Base-by-base conservation (phyloP, 2,113 vertebrate genomes). In the Thomomys bottae region DNA sequence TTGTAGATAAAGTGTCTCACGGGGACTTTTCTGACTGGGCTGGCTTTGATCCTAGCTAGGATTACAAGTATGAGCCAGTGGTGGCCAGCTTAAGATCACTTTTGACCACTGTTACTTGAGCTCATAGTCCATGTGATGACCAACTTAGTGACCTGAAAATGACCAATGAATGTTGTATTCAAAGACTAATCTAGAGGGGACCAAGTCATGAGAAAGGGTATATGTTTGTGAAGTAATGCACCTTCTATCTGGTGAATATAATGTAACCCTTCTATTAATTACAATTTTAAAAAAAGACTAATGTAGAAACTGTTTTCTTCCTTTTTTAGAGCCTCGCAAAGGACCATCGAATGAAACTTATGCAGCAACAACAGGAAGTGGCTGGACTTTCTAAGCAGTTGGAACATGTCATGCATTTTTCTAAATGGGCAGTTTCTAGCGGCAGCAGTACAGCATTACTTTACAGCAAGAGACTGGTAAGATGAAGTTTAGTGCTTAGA, bases 321-420 rank as follows among this genome's bases (percentile, higher is more conserved):
- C n/a, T n/a, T 66, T 96, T 94, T 42, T 93, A 99, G 99, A 98
- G 98, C 89, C 97, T 99, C 92, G 99, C 98, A 28, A 99, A 99
- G 96, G 99, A 99, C 86, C 99, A 99, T 42, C 98, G 99, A 15
- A 96, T 98, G 86, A 98, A 99, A 92, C 98, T 99, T 89, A 98
- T 99, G 93, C 99, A 99, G 91, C 99, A 99, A 28, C 98, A 99
- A 17, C 98, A 99, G 14, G 99, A 99, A 91, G 98, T 99, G 75
- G 98, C 98, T 92, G 98, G 98, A 81, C 98, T 99, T 95, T 99
- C 98, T 73, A 98, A 98, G 87, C 99, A 99, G 94, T 97, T 99
- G 67, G 99, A 99, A 94, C 99, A 99, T 1, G 99, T 99, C 28
- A 99, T 99, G 98, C 98, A 98, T 96, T 99, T 99, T 96, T 99